These are phyloP conservation scores for Strix aluco DNA, from an alignment of 2,113 vertebrate species.

Conservation along the genomic window DNA sequence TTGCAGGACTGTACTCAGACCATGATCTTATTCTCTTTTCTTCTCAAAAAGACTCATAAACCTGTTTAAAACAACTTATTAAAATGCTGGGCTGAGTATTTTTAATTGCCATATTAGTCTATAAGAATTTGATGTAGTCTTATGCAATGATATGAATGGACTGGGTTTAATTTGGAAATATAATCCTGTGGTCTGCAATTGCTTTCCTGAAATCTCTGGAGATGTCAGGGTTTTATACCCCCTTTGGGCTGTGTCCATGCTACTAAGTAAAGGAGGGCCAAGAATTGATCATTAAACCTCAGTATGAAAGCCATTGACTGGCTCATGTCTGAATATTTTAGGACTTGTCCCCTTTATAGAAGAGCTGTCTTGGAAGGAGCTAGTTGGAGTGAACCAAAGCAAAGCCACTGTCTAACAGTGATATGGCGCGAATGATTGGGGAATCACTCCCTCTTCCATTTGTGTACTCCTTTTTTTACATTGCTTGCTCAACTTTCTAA, in stretches of 20 bases:
- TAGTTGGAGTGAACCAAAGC: neutral
- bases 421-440: accelerated
- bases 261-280: neutral
- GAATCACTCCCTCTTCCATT: neutral
- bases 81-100: neutral
- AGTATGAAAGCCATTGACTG: neutral
- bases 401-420: neutral
- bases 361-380: neutral
- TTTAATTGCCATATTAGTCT: neutral
- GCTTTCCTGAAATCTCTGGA: neutral
- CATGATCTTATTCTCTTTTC: neutral
- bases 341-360: neutral
- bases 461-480: neutral
- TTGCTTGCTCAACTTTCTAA: neutral
- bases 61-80: neutral
- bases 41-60: neutral
- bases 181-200: neutral
- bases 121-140: neutral
- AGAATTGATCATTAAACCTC: neutral
- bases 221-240: neutral
- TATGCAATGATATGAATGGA: neutral
- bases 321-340: neutral
- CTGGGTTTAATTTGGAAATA: neutral
- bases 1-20: neutral
- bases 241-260: neutral